Evolutionary conservation across 53 echinoderm and acorn worm genomes (phyloP), one percentile per base, ranked within the genome.

Genomic region (Crossaster papposus): DNA sequence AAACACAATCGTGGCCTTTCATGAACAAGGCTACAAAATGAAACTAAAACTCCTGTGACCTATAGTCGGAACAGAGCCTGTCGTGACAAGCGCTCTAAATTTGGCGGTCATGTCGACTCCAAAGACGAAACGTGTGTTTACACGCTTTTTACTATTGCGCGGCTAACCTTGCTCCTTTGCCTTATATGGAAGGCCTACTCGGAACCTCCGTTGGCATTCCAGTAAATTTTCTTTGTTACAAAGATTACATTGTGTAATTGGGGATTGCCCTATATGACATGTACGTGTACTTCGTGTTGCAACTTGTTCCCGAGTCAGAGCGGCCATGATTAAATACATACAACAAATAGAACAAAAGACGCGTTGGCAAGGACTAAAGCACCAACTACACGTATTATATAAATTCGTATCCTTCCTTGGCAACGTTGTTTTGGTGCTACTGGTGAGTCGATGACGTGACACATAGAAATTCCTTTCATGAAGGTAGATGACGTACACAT

Each of bases 381-480:
- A 36, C 87, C 75, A 87, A 87, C 87, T 90, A 81, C 90, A 31
- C 73, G 72, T 78, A 20, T 81, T 80, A n/a, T 54, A 73, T 73
- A 64, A 63, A 58, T 30, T 36, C 58, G 68, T 80, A 26, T 8
- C 82, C 77, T 90, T 82, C 90, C 90, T 75, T 90, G 90, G 77
- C 83, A 90, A 90, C 90, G 76, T 90, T 90, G 90, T 90, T 90
- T 52, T 82, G 90, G 90, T 64, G 87, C 87, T 90, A 82, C 36
- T 64, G 90, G 82, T 44, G 65, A 83, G 50, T 62, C 28, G 83
- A 62, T 90, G 90, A 90, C 90, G 90, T 90, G 44, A 18, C 81
- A 81, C 54, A 80, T 94, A 92, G 94, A 94, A 92, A 94, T 94
- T 94, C 94, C 94, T 90, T 90, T 77, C 90, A 90, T 77, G 83